Evolutionary conservation across 2,888 invertebrate genomes (phyloP), one percentile per base, ranked within the genome.

Genomic region (Oligia latruncula): DNA sequence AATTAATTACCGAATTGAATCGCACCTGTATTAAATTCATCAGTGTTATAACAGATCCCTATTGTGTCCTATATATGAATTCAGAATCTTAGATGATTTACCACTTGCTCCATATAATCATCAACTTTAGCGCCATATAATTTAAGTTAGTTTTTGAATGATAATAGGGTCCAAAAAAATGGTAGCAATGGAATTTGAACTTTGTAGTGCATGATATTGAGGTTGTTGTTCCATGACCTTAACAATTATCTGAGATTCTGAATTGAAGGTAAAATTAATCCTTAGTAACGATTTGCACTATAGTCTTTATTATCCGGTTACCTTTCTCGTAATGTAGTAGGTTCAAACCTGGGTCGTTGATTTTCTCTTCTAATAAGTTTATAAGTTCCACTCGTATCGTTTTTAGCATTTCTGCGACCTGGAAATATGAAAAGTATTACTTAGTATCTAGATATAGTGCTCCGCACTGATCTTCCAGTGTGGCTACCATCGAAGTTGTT

Each of bases 391-490:
- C 95, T 86, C 98, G 97, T 89, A 99, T 97, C 74, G 98, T 98
- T 95, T 98, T 98, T 73, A 98, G 95, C 97, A 98, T 98, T 97
- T 98, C 98, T 0, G 98, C 98, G n/a, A 98, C 97, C 98, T 98
- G 93, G 13, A 92, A n/a, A 60, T 60, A n/a, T n/a, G 1, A 58
- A 58, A 58, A 23, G 9, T 23, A 9, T 58, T 0, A 11, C 1
- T 58, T 9, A 58, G 23, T 23, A 58, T 58, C 9, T 23, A 11
- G 58, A 3, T 23, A 58, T 58, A 58, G 23, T 23, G 9, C 23
- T 9, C 58, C 23, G 9, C 9, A 1, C 58, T 55, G 52, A 23
- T 0, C 55, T 55, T 9, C 23, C 58, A 58, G 23, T 9, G 58
- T 23, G 58, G 58, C 58, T 58, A 23, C 1, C 58, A 58, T 23